Evolutionary conservation across 2,113 vertebrate species (phyloP), one percentile per base, ranked within the genome.

Genomic region (Dasypus novemcinctus): DNA sequence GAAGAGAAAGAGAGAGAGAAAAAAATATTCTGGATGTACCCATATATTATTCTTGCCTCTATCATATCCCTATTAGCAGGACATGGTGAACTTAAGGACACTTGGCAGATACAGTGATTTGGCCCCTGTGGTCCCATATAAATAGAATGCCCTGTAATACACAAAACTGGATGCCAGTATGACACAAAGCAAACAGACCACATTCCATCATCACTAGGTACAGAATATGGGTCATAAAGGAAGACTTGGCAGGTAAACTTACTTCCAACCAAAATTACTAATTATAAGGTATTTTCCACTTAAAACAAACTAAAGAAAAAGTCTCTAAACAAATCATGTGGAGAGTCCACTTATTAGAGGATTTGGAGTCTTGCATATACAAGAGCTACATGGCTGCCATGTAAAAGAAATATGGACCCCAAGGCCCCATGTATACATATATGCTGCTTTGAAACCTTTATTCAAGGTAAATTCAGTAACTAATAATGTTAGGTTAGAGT

Each of bases 61-160:
- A 84, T 81, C 15, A 0, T 10, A 63, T 82, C 79, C 79, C 95
- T 54, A 68, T 49, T 81, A 46, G 68, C 23, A 29, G 95, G 83
- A 96, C 2, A 14, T 33, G 61, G 69, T 97, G 96, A 98, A 96
- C 98, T 96, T 96, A 84, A 96, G 98, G 36, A 93, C 72, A 95
- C 97, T 93, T 97, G 98, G 97, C 95, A 97, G 95, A 76, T 31
- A 23, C 17, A 10, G 0, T 38, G 29, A 29, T 57, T 43, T 75
- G 96, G 95, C 94, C 79, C 85, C 52, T 1, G 85, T 63, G 91
- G 92, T 95, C 85, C 10, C 0, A 81, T 90, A 87, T 78, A 89
- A 21, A 8, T 7, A 75, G 85, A 69, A 38, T 2, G 54, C 80
- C 59, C 83, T 43, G 91, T 97, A 92, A 93, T 63, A 63, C 7